A percentile compares a stretch with the other conserved stretches of the same genome.
Conservation (phyloP, 2,113 vertebrate species). For the Lota lota region DNA sequence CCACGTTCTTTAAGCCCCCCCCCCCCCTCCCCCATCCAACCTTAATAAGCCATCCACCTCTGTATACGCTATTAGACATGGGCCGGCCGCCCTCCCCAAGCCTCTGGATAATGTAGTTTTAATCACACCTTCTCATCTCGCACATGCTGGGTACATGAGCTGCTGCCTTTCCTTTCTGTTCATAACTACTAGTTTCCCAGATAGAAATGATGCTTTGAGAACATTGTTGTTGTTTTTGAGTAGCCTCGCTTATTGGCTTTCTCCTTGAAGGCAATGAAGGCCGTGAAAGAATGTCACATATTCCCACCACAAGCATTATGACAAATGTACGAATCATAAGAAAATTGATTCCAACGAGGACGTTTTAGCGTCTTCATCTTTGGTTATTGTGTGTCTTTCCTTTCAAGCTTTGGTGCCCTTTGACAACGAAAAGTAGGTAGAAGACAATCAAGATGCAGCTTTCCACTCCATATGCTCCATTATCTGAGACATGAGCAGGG, state of each 20-base stretch:
- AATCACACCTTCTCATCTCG: conserved; percentile 5
- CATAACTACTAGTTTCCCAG: too few relatives aligned
- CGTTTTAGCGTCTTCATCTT: too few relatives aligned
- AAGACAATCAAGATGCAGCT: not conserved
- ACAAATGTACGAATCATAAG: too few relatives aligned
- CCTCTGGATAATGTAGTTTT: conserved; percentile 30
- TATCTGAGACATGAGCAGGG: conserved; percentile 3
- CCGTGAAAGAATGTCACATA: not conserved
- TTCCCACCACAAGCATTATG: too few relatives aligned
- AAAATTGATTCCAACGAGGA: not conserved
- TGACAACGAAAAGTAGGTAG: too few relatives aligned
- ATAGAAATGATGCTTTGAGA: too few relatives aligned
- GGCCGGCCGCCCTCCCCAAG: conserved; percentile 24
- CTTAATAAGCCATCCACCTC: conserved; percentile 29
- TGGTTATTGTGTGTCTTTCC: too few relatives aligned
- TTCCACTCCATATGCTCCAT: conserved; percentile 3
- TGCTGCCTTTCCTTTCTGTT: not conserved
- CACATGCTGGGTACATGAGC: not conserved
- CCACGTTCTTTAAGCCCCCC: too few relatives aligned
- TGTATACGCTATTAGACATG: conserved; percentile 27
- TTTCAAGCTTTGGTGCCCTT: too few relatives aligned
- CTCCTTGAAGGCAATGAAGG: not conserved
- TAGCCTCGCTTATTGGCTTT: not conserved
- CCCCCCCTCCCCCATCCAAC: not conserved
- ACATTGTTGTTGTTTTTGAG: not conserved